These are phyloP conservation scores for Astreopora myriophthalma DNA, from an alignment of 64 coral and sea anemone genomes.

Conservation along the genomic window DNA sequence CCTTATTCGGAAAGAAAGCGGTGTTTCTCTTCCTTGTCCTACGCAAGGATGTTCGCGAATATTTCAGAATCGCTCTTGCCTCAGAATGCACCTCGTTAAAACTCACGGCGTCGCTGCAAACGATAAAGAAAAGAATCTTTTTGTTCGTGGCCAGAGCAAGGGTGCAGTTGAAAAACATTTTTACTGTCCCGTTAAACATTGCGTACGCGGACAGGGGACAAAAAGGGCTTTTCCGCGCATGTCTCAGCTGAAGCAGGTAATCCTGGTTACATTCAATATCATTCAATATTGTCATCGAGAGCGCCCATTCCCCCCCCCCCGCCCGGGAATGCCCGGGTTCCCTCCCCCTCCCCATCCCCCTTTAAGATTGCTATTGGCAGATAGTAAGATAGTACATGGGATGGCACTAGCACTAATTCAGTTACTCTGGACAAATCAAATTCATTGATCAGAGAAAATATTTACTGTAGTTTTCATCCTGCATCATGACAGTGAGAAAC, in stretches of 20 bases:
- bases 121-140: constrained; percentile 64
- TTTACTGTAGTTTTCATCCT: too few relatives aligned
- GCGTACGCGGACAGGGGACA: constrained; percentile 68
- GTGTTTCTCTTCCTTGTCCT: constrained; percentile 58
- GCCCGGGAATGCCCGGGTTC: too few relatives aligned
- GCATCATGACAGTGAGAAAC: too few relatives aligned
- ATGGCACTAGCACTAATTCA: too few relatives aligned
- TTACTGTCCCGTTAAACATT: constrained; percentile 85
- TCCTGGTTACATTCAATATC: neutral
- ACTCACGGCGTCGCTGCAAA: constrained; percentile 69
- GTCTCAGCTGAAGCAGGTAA: constrained; percentile 95
- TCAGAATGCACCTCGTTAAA: constrained; percentile 94
- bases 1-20: constrained; percentile 67
- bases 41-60: constrained; percentile 80
- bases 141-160: constrained; percentile 37
- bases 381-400: too few relatives aligned
- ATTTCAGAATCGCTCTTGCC: constrained; percentile 78
- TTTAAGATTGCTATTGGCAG: too few relatives aligned
- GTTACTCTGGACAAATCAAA: too few relatives aligned
- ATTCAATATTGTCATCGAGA: too few relatives aligned
- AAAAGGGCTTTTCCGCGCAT: constrained; percentile 90
- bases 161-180: constrained; percentile 64
- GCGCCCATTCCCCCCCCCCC: too few relatives aligned
- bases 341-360: too few relatives aligned
- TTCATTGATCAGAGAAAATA: too few relatives aligned